phyloP scores from a whole-genome alignment of 1,140 invertebrate genomes.

The Neocloeon triangulifer region DNA sequence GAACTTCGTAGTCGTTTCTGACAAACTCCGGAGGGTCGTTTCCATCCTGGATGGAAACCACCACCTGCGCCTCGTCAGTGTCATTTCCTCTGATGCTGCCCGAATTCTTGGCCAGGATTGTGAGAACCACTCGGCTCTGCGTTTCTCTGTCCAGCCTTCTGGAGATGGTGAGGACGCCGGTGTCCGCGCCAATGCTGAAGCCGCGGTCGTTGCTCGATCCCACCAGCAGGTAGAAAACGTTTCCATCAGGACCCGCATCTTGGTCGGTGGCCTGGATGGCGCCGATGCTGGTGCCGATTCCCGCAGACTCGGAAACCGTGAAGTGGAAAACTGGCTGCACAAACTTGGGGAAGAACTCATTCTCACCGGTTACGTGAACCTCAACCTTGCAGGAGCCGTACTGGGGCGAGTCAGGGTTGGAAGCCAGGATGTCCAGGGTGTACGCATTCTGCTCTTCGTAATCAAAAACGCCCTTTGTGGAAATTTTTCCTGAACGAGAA shows the following conservation, averaged over 20 bases:
- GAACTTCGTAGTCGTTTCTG: constrained; percentile 45
- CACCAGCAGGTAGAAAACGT: constrained; percentile 77
- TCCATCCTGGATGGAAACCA: constrained; percentile 81
- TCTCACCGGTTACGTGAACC: constrained; percentile 67
- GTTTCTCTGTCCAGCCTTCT: constrained; percentile 71
- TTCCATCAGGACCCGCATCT: constrained; percentile 77
- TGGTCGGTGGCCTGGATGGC: constrained; percentile 72
- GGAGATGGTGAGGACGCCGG: constrained; percentile 62
- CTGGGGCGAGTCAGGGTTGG: constrained; percentile 69
- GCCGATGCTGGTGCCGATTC: constrained; percentile 67
- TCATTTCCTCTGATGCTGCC: constrained; percentile 84
- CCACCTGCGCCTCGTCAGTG: constrained; percentile 83
- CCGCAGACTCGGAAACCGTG: constrained; percentile 78
- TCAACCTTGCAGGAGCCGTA: constrained; percentile 43
- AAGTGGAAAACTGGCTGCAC: constrained; percentile 79
- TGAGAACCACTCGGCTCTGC: constrained; percentile 69
- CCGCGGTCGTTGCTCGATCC: constrained; percentile 82
- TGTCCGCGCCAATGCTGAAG: constrained; percentile 65
- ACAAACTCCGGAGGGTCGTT: constrained; percentile 88
- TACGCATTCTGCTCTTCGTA: constrained; percentile 68
- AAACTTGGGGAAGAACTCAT: constrained; percentile 84
- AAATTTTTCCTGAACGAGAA: constrained; percentile 47
- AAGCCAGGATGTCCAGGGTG: constrained; percentile 55
- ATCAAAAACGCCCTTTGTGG: constrained; percentile 57
- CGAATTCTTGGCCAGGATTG: constrained; percentile 82